phyloP scores from a whole-genome alignment of 2,888 invertebrate genomes.

The Dynastes tityus region DNA sequence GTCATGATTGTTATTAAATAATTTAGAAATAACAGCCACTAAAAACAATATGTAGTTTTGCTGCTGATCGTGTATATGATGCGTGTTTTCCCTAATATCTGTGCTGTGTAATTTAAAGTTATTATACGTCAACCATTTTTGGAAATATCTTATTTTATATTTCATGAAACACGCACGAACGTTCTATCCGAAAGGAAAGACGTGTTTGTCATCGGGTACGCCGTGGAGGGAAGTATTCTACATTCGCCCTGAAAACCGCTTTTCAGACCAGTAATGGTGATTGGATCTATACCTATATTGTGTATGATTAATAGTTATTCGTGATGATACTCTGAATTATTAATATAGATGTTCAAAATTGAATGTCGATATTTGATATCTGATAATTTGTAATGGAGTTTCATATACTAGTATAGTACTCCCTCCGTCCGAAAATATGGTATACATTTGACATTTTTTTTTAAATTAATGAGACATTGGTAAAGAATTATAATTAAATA shows the following conservation, averaged over 20 bases:
- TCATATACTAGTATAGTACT: conserved; percentile 24
- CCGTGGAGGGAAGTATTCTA: conserved; percentile 52
- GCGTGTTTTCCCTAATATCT: conserved; percentile 47
- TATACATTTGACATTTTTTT: too few species aligned
- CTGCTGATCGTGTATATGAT: conserved; percentile 44
- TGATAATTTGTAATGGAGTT: conserved; percentile 45
- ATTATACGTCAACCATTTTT: conserved; percentile 58
- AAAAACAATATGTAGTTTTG: conserved; percentile 46
- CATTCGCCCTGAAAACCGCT: conserved; percentile 44
- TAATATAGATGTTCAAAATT: conserved; percentile 50
- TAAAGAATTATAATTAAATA: too few species aligned
- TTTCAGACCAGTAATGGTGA: conserved; percentile 55
- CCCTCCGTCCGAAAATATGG: neutral
- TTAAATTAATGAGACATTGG: too few species aligned
- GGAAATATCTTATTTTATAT: conserved; percentile 59
- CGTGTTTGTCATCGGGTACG: conserved; percentile 55
- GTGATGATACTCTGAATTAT: conserved; percentile 53
- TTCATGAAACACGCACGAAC: conserved; percentile 58
- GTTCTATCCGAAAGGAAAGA: conserved; percentile 48
- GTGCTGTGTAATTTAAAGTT: conserved; percentile 56
- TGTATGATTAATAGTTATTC: conserved; percentile 57
- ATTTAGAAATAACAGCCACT: conserved; percentile 44
- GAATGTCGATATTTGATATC: conserved; percentile 47
- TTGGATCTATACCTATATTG: conserved; percentile 53
- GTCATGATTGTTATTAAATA: conserved; percentile 46